Evolutionary conservation across 2,888 invertebrate genomes (phyloP).

Genomic region (Melanotus villosus): DNA sequence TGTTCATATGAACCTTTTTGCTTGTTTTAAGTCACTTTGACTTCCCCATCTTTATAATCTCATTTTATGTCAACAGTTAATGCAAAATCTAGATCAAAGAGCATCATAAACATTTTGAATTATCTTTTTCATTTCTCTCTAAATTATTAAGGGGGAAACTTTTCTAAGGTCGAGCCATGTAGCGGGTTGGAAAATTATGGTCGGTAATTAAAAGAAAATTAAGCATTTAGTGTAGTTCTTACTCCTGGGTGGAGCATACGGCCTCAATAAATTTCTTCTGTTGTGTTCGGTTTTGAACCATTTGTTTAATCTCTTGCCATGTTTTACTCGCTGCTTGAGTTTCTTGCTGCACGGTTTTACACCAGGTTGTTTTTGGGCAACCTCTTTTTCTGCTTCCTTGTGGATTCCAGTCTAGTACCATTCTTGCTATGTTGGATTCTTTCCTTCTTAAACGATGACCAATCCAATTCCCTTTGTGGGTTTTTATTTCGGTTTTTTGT

Average conservation of each 20-base stretch:
- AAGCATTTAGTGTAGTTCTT: neutral
- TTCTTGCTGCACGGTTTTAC: neutral
- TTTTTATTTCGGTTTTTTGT: constrained; percentile 5
- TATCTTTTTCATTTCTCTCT: no score
- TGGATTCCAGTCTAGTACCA: constrained; percentile 2
- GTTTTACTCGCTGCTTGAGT: constrained; percentile 1
- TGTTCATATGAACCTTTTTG: no score
- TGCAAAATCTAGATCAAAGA: no score
- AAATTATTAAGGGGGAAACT: no score
- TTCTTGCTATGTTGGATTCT: constrained; percentile 1
- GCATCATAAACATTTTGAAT: no score
- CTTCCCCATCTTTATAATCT: no score
- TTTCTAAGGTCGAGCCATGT: no score
- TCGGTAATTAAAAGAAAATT: no score
- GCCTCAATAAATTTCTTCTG: neutral
- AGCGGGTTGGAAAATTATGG: no score
- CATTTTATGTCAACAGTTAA: no score
- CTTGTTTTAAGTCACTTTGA: no score
- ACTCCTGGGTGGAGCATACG: constrained; percentile 8
- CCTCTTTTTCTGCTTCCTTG: constrained; percentile 7
- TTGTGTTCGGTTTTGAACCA: neutral
- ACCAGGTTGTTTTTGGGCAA: neutral
- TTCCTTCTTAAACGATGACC: neutral
- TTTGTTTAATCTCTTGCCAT: no score
- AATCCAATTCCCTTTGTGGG: neutral